phyloP scores from a whole-genome alignment of 2,113 vertebrate genomes.

The Zosterops pallidus region DNA sequence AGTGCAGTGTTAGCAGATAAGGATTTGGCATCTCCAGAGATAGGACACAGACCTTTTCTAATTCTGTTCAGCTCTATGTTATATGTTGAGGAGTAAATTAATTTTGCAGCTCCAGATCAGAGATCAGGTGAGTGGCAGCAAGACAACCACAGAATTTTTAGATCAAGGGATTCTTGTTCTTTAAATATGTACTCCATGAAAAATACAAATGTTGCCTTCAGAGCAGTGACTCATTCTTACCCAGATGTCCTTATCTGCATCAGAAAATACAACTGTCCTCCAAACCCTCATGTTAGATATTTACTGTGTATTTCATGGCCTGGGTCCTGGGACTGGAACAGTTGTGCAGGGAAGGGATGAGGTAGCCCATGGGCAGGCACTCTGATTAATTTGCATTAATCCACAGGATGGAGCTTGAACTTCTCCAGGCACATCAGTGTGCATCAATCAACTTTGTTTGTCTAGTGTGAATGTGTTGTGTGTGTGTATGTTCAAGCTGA shows the following conservation, averaged over 20 bases:
- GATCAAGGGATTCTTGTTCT: background rate
- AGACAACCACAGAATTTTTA: background rate
- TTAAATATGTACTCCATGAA: background rate
- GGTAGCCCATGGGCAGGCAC: background rate
- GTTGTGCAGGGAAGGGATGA: background rate
- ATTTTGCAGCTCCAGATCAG: constrained; percentile 15
- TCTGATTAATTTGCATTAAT: background rate
- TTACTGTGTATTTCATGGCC: background rate
- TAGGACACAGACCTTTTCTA: constrained; percentile 4
- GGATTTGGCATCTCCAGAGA: background rate
- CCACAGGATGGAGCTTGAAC: background rate
- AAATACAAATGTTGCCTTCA: background rate
- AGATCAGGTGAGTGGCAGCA: background rate
- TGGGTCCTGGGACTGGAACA: background rate
- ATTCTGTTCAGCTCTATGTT: background rate
- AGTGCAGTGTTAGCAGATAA: background rate
- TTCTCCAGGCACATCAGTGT: background rate
- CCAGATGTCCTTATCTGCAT: background rate
- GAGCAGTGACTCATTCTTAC: background rate
- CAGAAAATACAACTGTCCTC: background rate
- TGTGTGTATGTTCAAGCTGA: background rate
- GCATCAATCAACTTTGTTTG: background rate
- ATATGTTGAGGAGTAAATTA: background rate
- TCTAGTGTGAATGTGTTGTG: too few species aligned
- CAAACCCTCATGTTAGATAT: background rate